Evolutionary conservation across 2,113 vertebrate species (phyloP).

Genomic region (Etheostoma spectabile): DNA sequence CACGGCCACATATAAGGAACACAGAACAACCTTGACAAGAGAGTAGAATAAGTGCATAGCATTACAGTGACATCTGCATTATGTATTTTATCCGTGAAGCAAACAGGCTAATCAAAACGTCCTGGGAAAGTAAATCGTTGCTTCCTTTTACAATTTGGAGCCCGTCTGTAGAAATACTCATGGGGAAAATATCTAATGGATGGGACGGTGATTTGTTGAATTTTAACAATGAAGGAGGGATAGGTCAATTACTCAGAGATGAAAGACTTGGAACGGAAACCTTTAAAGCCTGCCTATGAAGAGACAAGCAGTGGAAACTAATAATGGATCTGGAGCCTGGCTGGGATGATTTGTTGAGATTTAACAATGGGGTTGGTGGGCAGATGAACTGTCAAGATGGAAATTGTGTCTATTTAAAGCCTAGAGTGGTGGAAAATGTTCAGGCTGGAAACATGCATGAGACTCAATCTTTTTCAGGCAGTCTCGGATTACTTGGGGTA

Average conservation of each 20-base stretch:
- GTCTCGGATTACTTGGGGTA: slow-evolving; percentile 68
- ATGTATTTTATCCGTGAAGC: slow-evolving; percentile 27
- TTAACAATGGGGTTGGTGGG: slow-evolving; percentile 76
- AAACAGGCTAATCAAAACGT: slow-evolving; percentile 40
- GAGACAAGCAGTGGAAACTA: slow-evolving; percentile 69
- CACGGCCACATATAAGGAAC: neutral
- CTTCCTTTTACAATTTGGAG: slow-evolving; percentile 50
- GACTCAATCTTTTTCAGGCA: slow-evolving; percentile 63
- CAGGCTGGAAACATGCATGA: slow-evolving; percentile 73
- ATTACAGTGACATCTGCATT: slow-evolving; percentile 33
- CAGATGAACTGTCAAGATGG: slow-evolving; percentile 79
- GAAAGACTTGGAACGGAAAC: slow-evolving; percentile 66
- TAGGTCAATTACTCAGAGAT: slow-evolving; percentile 56
- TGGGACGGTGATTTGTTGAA: slow-evolving; percentile 58
- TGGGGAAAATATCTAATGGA: slow-evolving; percentile 21
- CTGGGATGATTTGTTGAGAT: slow-evolving; percentile 70
- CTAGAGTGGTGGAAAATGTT: slow-evolving; percentile 68
- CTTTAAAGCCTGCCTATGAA: slow-evolving; percentile 56
- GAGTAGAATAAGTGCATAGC: slow-evolving; percentile 15
- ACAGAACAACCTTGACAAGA: slow-evolving; percentile 21
- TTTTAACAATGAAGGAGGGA: slow-evolving; percentile 62
- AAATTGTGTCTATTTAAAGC: slow-evolving; percentile 81
- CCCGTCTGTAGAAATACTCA: slow-evolving; percentile 65
- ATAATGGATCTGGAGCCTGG: slow-evolving; percentile 66
- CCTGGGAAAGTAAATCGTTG: slow-evolving; percentile 25